Percentiles rank a stretch among this genome's conserved stretches.
phyloP scores from a whole-genome alignment of 2,888 invertebrate species.

The Cephus rjabovi region DNA sequence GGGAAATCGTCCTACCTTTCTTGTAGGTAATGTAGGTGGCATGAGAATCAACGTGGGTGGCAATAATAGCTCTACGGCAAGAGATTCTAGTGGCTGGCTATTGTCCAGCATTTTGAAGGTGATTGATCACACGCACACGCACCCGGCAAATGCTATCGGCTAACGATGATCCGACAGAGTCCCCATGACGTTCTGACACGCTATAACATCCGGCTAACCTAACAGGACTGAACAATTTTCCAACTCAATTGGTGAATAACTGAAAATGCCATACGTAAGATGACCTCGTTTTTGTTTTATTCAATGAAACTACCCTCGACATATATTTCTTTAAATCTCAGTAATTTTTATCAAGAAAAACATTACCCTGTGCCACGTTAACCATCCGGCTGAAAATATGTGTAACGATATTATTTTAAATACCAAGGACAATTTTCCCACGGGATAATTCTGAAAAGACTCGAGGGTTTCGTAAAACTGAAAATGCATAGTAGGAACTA shows the following conservation, averaged over 20 bases:
- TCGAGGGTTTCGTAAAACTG: neutral
- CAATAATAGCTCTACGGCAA: neutral
- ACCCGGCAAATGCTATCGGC: constrained; percentile 21
- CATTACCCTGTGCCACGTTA: neutral
- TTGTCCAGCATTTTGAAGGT: constrained; percentile 58
- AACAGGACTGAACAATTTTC: neutral
- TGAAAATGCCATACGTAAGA: neutral
- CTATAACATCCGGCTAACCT: neutral
- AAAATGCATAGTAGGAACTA: neutral
- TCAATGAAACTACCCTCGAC: neutral
- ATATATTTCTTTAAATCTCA: neutral
- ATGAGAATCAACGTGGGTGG: neutral
- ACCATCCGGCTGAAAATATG: neutral
- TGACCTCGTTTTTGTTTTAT: neutral
- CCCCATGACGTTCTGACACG: neutral
- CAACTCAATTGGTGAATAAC: neutral
- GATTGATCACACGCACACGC: constrained; percentile 61
- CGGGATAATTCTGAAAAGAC: neutral
- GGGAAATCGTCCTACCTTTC: neutral
- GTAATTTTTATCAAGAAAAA: neutral
- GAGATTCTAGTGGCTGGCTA: constrained; percentile 55
- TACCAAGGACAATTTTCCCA: constrained; percentile 18
- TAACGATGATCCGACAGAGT: constrained; percentile 54
- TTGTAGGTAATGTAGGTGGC: neutral
- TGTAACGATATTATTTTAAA: constrained; percentile 23